phyloP scores from a whole-genome alignment of 1,140 invertebrate species.

The Drosophila persimilis region DNA sequence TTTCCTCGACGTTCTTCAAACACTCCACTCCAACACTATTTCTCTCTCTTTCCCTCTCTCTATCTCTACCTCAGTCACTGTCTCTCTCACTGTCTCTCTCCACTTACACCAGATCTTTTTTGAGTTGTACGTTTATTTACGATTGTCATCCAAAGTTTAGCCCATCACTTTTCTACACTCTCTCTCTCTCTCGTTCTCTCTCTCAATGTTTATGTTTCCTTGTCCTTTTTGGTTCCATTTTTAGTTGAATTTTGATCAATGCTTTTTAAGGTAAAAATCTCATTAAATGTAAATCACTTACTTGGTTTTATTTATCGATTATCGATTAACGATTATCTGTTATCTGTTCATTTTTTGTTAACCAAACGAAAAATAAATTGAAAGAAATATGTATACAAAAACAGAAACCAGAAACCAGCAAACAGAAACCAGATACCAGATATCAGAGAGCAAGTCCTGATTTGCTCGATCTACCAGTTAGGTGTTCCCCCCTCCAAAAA shows the following conservation, averaged over 20 bases:
- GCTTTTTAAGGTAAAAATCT: constrained; percentile 69
- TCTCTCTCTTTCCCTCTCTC: constrained; percentile 33
- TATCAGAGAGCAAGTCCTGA: constrained; percentile 34
- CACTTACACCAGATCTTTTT: too few species aligned
- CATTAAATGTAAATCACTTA: constrained; percentile 54
- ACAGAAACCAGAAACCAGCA: constrained; percentile 31
- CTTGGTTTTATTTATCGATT: constrained; percentile 19
- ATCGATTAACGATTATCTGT: constrained; percentile 20
- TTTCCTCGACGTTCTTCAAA: constrained; percentile 20
- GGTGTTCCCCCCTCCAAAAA: constrained; percentile 18
- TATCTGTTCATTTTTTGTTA: constrained; percentile 37
- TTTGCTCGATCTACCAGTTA: constrained; percentile 30
- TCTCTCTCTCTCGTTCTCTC: too few species aligned
- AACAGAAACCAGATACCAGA: constrained; percentile 15
- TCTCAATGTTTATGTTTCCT: not conserved
- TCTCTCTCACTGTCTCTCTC: not conserved
- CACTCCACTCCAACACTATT: constrained; percentile 8
- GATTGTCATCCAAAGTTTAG: too few species aligned
- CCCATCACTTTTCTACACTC: too few species aligned
- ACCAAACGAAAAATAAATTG: constrained; percentile 13
- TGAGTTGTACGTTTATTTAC: too few species aligned
- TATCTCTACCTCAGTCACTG: constrained; percentile 15
- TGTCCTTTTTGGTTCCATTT: constrained; percentile 31
- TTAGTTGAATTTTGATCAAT: constrained; percentile 64
- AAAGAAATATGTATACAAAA: constrained; percentile 6